A percentile compares a stretch with the other conserved stretches of the same genome.
phyloP scores from a whole-genome alignment of 1,140 invertebrate genomes.

The Kradibia gibbosae region DNA sequence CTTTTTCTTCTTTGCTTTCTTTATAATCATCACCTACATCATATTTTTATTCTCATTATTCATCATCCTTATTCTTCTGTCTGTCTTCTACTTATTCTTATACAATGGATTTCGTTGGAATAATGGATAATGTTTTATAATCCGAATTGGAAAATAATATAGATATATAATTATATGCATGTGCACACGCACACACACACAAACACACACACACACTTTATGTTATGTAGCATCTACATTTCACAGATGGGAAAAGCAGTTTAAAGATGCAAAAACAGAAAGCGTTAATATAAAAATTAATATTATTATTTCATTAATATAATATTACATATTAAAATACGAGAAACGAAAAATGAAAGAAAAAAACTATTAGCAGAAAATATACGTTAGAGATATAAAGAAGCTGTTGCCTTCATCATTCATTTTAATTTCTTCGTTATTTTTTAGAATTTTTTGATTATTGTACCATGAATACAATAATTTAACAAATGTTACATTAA shows the following conservation, averaged over 20 bases:
- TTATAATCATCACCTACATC: background rate
- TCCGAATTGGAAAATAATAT: conserved; percentile 49
- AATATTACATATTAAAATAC: conserved; percentile 33
- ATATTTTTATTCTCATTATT: conserved; percentile 48
- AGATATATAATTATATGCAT: conserved; percentile 40
- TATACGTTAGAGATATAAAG: conserved; percentile 30
- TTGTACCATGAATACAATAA: no score
- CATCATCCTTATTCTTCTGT: conserved; percentile 51
- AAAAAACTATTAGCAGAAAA: conserved; percentile 37
- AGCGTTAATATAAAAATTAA: conserved; percentile 48
- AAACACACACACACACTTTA: conserved; percentile 53
- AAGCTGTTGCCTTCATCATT: conserved; percentile 12
- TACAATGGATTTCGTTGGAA: background rate
- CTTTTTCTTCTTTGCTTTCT: background rate
- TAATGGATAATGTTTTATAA: conserved; percentile 27
- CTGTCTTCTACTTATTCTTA: background rate
- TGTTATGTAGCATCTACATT: conserved; percentile 49
- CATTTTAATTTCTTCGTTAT: no score
- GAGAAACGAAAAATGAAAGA: conserved; percentile 52
- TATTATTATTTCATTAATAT: conserved; percentile 32
- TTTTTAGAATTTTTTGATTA: no score
- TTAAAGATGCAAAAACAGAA: conserved; percentile 3
- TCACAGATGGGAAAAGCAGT: background rate
- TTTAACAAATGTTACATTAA: no score
- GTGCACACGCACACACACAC: conserved; percentile 7